Evolutionary conservation across 2,113 vertebrate genomes (phyloP).

Genomic region (Thunnus thynnus): DNA sequence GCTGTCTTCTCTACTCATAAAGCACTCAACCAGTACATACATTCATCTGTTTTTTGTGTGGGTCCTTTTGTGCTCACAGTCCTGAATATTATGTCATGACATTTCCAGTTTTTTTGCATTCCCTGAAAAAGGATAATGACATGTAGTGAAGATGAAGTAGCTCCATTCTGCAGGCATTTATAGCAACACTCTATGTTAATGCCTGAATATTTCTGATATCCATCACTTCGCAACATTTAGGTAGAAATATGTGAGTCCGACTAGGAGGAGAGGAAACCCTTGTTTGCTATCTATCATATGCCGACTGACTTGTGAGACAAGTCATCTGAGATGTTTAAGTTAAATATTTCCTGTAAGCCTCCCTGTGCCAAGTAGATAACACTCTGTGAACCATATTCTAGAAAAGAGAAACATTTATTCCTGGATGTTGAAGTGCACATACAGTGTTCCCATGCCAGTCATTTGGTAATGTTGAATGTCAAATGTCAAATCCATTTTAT

Average conservation of each 20-base stretch:
- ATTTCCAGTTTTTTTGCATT: slow-evolving; percentile 42
- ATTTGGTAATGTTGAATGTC: slow-evolving; percentile 54
- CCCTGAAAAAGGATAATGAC: slow-evolving; percentile 20
- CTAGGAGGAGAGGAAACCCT: not conserved
- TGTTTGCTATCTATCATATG: slow-evolving; percentile 22
- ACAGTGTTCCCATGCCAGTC: slow-evolving; percentile 56
- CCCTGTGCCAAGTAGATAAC: slow-evolving; percentile 25
- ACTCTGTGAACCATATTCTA: not conserved
- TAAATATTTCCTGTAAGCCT: slow-evolving; percentile 51
- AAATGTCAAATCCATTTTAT: slow-evolving; percentile 46
- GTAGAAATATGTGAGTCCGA: not conserved
- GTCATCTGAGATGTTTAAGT: slow-evolving; percentile 46
- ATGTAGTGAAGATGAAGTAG: slow-evolving; percentile 6
- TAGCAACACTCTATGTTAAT: not conserved
- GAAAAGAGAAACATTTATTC: slow-evolving; percentile 24
- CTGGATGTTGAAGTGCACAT: slow-evolving; percentile 40
- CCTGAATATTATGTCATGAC: slow-evolving; percentile 15
- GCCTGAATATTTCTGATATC: not conserved
- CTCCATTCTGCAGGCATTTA: slow-evolving; percentile 18
- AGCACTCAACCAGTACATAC: slow-evolving; percentile 15
- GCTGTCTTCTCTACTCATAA: slow-evolving; percentile 20
- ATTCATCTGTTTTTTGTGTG: slow-evolving; percentile 35
- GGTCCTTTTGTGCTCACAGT: slow-evolving; percentile 18
- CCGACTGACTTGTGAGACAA: slow-evolving; percentile 17
- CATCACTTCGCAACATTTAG: not conserved